These are phyloP conservation scores for Dromaius novaehollandiae DNA, from an alignment of 2,113 vertebrate genomes.

Conservation along the genomic window DNA sequence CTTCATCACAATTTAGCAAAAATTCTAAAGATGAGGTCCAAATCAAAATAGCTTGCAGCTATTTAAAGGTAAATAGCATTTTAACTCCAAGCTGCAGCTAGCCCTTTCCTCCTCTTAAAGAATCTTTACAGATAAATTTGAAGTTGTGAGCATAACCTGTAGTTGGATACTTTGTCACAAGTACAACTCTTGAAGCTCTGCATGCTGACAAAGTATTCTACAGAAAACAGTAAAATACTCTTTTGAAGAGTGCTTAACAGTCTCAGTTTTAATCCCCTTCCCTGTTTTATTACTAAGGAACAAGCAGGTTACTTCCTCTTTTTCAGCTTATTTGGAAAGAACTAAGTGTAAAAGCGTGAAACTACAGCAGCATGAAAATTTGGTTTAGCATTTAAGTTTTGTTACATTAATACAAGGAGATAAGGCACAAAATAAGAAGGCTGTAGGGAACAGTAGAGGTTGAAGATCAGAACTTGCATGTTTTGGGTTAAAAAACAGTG, in stretches of 20 bases:
- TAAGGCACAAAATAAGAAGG: not conserved
- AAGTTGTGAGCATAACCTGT: not conserved
- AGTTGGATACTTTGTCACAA: not conserved
- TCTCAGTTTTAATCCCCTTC: not conserved
- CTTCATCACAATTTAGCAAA: not conserved
- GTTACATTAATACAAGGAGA: not conserved
- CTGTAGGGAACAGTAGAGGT: not conserved
- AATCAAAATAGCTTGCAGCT: not conserved
- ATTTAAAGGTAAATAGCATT: not conserved
- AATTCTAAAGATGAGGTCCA: not conserved
- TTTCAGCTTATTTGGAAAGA: not conserved
- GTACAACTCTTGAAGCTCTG: not conserved
- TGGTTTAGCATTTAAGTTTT: not conserved
- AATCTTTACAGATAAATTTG: not conserved
- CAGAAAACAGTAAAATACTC: not conserved
- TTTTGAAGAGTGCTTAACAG: not conserved
- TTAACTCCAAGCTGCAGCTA: slow-evolving; percentile 12
- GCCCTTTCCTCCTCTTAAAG: not conserved
- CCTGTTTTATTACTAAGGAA: not conserved
- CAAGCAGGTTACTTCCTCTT: not conserved
- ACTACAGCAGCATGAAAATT: not conserved
- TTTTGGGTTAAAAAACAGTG: not conserved
- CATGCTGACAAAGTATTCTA: not conserved
- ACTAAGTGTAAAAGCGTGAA: not conserved
- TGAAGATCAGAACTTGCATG: not conserved